These are phyloP conservation scores for Tetranychus truncatus DNA, from an alignment of 2,888 invertebrate genomes.

Conservation along the genomic window DNA sequence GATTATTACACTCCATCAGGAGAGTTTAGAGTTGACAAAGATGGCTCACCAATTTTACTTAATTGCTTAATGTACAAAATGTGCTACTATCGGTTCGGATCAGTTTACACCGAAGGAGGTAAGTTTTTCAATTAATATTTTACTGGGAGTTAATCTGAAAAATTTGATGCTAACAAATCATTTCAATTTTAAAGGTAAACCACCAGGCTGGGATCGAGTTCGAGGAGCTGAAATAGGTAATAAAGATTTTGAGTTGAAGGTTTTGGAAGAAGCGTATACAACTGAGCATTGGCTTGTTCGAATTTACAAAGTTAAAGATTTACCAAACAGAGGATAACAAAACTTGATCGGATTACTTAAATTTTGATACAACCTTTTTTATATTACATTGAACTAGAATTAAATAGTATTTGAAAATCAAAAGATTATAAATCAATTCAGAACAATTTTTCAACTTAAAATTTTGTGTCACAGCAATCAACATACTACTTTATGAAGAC, in stretches of 20 bases:
- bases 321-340: conserved; percentile 60
- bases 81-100: conserved; percentile 95
- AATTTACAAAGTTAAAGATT: conserved; percentile 89
- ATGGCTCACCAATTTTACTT: conserved; percentile 70
- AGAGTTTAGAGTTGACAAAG: conserved; percentile 87
- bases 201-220: conserved; percentile 87
- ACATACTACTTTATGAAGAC: no score
- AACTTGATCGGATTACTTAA: not conserved
- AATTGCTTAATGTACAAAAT: conserved; percentile 99
- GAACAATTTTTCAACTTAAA: no score
- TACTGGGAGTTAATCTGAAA: no score
- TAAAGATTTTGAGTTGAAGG: conserved; percentile 91
- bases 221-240: conserved; percentile 93
- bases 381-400: not conserved
- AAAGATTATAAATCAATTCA: not conserved
- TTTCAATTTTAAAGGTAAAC: conserved; percentile 46
- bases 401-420: not conserved
- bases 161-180: not conserved
- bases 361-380: not conserved
- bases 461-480: no score
- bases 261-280: conserved; percentile 98
- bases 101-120: conserved; percentile 86
- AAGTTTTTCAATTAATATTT: conserved; percentile 26
- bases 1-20: conserved; percentile 91
- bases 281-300: conserved; percentile 98